Evolutionary conservation across 2,888 invertebrate species (phyloP), one percentile per base, ranked within the genome.

Genomic region (Campopleginae sp.): DNA sequence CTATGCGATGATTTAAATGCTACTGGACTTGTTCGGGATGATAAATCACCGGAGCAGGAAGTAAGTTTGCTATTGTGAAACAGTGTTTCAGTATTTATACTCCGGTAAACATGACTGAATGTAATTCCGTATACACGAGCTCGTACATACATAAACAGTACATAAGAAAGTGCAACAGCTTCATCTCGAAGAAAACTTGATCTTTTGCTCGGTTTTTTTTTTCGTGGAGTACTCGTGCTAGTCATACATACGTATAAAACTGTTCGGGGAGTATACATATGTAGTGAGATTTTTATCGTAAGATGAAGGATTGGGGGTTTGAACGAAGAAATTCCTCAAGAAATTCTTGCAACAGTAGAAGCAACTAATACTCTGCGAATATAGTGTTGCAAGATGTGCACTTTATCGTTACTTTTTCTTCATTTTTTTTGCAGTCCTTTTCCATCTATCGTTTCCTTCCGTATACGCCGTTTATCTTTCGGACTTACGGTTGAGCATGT

Each of bases 361-460:
- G 7, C 54, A 68, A 80, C 76, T 76, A 66, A 76, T 84, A 77
- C 76, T 80, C 71, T 19, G 63, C 70, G 72, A 84, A 80, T 80
- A 80, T 42, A 58, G 71, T 38, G 80, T 65, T 75, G 46, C 58
- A 14, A 38, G 31, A 68, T 65, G 46, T 42, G 65, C 48, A 63
- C 58, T 38, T 51, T 66, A 44, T 54, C 44, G 44, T 46, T 44
- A 38, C 38, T 85, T 70, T 70, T 48, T 81, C 74, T 76, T 68
- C n/a, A 72, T 77, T 51, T 46, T 76, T 44, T 72, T 71, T 66
- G 5, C 42, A 46, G 44, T 80, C 54, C 63, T 81, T 61, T 46
- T 61, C 74, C 74, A 14, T 58, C 74, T 66, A 17, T 63, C 51
- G 46, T 71, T 78, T 65, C 58, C 38, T 77, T 68, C 70, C 70